Evolutionary conservation across 2,113 vertebrate genomes (phyloP).

Genomic region (Pedetes capensis): DNA sequence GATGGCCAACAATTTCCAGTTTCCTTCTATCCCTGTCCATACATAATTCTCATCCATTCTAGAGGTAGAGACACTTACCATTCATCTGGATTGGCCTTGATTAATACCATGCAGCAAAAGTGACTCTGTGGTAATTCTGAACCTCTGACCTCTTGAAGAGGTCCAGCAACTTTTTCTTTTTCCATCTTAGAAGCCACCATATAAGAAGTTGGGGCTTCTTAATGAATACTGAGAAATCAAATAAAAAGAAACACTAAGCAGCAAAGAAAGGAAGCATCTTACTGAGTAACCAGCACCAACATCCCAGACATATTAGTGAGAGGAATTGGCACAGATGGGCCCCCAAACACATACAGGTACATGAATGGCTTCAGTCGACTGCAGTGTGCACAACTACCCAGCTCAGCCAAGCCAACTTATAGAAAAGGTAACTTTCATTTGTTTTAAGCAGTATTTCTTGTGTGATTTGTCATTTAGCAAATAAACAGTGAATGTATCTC

Average conservation of each 20-base stretch:
- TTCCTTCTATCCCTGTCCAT: background rate
- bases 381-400: background rate
- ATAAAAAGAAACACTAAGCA: background rate
- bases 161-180: background rate
- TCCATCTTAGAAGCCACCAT: background rate
- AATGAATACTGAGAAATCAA: background rate
- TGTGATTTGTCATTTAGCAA: background rate
- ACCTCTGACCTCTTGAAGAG: background rate
- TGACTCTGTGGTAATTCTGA: background rate
- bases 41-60: background rate
- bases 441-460: background rate
- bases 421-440: background rate
- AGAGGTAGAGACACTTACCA: background rate
- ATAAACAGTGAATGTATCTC: background rate
- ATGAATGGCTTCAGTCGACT: background rate
- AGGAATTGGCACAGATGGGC: background rate
- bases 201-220: background rate
- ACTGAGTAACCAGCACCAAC: background rate
- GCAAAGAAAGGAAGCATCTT: background rate
- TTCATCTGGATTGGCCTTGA: background rate
- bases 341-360: background rate
- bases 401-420: background rate
- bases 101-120: background rate
- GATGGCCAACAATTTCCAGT: background rate
- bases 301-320: background rate